A percentile compares a stretch with the other conserved stretches of the same genome.
These are phyloP conservation scores for Prionace glauca DNA, from an alignment of 2,797 vertebrate genomes.

Conservation along the genomic window DNA sequence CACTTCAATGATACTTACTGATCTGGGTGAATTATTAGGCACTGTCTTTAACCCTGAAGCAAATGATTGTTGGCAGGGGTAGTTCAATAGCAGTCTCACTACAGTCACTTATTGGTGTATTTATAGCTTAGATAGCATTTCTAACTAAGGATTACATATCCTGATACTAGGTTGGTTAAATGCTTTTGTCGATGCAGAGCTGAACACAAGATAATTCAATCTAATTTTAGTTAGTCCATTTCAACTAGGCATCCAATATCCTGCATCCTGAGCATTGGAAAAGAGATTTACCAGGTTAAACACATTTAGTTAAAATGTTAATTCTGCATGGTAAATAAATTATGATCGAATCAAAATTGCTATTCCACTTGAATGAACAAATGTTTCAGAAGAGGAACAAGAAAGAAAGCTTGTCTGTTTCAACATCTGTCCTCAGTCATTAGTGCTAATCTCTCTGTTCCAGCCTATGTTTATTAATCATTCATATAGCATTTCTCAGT, in stretches of 20 bases:
- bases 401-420: conserved; percentile 26
- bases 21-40: neutral
- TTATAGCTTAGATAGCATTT: neutral
- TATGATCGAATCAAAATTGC: conserved; percentile 21
- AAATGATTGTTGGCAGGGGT: too few species aligned
- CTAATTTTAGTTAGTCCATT: neutral
- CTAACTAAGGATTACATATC: neutral
- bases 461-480: conserved; percentile 36
- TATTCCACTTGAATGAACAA: conserved; percentile 33
- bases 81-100: neutral
- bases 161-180: neutral
- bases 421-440: conserved; percentile 30
- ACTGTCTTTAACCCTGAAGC: neutral
- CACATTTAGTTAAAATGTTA: conserved; percentile 21
- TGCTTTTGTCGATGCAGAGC: neutral
- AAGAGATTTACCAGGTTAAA: conserved; percentile 29
- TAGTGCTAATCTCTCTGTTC: conserved; percentile 37
- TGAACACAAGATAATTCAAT: neutral
- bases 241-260: neutral
- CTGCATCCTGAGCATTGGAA: neutral
- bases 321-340: conserved; percentile 33
- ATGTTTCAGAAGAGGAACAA: conserved; percentile 21
- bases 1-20: neutral
- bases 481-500: conserved; percentile 6
- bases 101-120: neutral